These are phyloP conservation scores for Acromyrmex heyeri DNA, from an alignment of 1,140 invertebrate species.

Conservation along the genomic window DNA sequence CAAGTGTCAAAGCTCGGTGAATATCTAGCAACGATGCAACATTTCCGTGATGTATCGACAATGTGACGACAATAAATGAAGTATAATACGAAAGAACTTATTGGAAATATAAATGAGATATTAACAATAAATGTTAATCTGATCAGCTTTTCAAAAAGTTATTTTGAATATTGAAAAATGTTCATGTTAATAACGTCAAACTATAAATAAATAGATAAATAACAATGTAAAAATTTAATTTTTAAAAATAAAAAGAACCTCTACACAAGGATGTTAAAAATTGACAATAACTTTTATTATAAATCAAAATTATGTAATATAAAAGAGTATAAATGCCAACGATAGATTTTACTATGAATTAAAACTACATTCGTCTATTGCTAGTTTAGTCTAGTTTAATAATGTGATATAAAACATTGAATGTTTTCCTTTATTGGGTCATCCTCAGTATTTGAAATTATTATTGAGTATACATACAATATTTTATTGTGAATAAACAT, in stretches of 20 bases:
- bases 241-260: neutral
- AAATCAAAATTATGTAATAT: too few relatives aligned
- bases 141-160: neutral
- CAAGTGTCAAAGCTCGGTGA: slow-evolving; percentile 47
- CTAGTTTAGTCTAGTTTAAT: too few relatives aligned
- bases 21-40: slow-evolving; percentile 12
- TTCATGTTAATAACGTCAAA: neutral
- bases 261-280: neutral
- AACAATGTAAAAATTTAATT: neutral
- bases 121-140: neutral
- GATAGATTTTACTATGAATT: too few relatives aligned
- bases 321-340: too few relatives aligned
- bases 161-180: neutral
- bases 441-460: too few relatives aligned
- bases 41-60: neutral
- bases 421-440: too few relatives aligned
- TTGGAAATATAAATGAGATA: neutral
- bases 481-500: neutral
- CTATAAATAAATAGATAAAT: neutral
- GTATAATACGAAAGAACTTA: neutral
- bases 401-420: too few relatives aligned
- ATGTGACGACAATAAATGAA: neutral
- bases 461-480: neutral
- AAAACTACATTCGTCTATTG: too few relatives aligned
- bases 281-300: neutral